Evolutionary conservation across 1,140 invertebrate species (phyloP).

Genomic region (Drosophila kurseongensis): DNA sequence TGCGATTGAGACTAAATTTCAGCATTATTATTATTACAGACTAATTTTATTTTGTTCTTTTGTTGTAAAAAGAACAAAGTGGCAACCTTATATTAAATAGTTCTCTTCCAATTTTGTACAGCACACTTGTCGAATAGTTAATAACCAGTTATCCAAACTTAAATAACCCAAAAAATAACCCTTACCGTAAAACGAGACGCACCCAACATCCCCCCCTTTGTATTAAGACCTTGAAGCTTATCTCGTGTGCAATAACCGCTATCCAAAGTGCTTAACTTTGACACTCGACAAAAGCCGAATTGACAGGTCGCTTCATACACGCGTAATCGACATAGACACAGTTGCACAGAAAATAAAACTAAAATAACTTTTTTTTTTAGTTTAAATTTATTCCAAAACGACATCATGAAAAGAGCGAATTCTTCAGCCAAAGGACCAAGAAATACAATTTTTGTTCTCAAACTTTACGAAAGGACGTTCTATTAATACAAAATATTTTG

Average conservation of each 20-base stretch:
- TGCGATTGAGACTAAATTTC: background rate
- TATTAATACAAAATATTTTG: too few relatives aligned
- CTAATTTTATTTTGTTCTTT: too few relatives aligned
- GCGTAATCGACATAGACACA: conserved; percentile 7
- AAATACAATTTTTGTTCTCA: too few relatives aligned
- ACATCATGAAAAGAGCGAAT: too few relatives aligned
- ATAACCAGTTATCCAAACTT: conserved; percentile 1
- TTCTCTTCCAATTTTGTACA: background rate
- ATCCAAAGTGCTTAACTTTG: conserved; percentile 52
- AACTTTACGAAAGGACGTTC: too few relatives aligned
- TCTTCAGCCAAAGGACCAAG: too few relatives aligned
- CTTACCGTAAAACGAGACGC: background rate
- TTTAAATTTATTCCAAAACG: background rate
- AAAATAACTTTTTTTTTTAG: background rate
- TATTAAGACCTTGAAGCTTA: conserved; percentile 27
- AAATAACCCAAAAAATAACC: conserved; percentile 3
- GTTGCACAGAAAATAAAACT: conserved; percentile 4
- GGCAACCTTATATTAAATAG: too few relatives aligned
- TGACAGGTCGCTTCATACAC: conserved; percentile 50
- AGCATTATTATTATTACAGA: too few relatives aligned
- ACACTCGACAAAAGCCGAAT: conserved; percentile 52
- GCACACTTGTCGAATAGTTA: conserved; percentile 12
- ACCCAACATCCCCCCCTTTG: background rate
- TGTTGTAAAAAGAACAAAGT: too few relatives aligned
- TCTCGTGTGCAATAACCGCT: conserved; percentile 38